Percentiles rank a stretch among this genome's conserved stretches.
These are phyloP conservation scores for Anthonomus grandis DNA, from an alignment of 1,140 invertebrate genomes.

Conservation along the genomic window DNA sequence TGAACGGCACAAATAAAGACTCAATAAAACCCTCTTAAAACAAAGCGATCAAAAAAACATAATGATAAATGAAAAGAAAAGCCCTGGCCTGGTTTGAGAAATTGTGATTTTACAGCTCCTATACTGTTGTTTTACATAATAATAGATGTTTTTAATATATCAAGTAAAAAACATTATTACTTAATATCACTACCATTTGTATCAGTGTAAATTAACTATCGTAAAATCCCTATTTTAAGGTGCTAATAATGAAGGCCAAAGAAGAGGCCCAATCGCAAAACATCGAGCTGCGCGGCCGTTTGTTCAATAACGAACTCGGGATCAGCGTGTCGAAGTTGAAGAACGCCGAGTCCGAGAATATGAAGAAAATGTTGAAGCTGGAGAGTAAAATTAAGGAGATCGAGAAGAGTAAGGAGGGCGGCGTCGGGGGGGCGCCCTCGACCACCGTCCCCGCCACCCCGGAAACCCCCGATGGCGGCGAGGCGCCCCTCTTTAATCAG, in stretches of 20 bases:
- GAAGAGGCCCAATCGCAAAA: constrained; percentile 42
- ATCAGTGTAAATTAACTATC: no score
- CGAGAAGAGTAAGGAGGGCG: constrained; percentile 33
- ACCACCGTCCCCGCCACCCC: constrained; percentile 32
- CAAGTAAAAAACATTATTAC: no score
- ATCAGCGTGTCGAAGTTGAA: constrained; percentile 33
- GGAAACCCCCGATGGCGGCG: constrained; percentile 29
- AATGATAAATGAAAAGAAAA: no score
- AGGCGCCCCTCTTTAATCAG: constrained; percentile 30
- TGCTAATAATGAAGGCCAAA: constrained; percentile 40
- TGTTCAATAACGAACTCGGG: constrained; percentile 37
- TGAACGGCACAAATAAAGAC: no score
- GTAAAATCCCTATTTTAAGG: constrained; percentile 21
- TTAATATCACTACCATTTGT: no score
- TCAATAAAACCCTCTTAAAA: no score
- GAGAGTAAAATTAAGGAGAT: constrained; percentile 43
- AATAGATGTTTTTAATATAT: no score
- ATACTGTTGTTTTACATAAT: no score
- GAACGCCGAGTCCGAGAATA: constrained; percentile 43
- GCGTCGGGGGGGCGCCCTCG: no score
- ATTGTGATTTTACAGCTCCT: no score
- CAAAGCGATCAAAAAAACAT: no score
- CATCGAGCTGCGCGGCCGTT: constrained; percentile 41
- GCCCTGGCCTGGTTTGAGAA: no score
- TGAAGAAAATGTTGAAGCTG: constrained; percentile 43